Evolutionary conservation across 2,888 invertebrate genomes (phyloP).

Genomic region (Heliconius ethilla): DNA sequence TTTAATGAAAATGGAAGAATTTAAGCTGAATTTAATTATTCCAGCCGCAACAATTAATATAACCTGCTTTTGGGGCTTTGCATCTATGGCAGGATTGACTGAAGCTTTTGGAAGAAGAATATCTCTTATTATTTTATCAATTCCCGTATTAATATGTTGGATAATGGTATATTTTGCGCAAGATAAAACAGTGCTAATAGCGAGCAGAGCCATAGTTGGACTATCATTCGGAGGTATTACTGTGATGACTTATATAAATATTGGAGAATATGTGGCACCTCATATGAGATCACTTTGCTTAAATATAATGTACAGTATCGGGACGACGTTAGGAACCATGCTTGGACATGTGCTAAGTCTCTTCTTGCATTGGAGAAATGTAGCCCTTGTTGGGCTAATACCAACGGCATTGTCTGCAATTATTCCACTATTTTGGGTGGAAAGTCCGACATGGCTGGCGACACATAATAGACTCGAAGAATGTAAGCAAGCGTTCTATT

Average conservation of each 20-base stretch:
- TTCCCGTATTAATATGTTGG: conserved; percentile 39
- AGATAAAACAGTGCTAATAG: conserved; percentile 31
- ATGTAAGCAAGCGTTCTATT: conserved; percentile 36
- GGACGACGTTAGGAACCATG: conserved; percentile 29
- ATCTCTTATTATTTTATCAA: conserved; percentile 32
- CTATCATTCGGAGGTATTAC: conserved; percentile 38
- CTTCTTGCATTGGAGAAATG: conserved; percentile 41
- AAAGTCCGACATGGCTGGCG: conserved; percentile 45
- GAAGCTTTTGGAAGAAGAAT: conserved; percentile 40
- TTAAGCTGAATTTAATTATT: conserved; percentile 22
- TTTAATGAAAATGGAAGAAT: background rate
- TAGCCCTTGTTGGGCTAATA: conserved; percentile 40
- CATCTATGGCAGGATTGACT: conserved; percentile 30
- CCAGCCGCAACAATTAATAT: conserved; percentile 43
- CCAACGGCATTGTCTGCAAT: conserved; percentile 36
- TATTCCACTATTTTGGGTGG: conserved; percentile 42
- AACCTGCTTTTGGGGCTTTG: conserved; percentile 39
- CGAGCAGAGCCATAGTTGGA: conserved; percentile 40
- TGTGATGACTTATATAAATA: conserved; percentile 29
- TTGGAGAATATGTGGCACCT: conserved; percentile 41
- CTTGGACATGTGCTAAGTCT: conserved; percentile 40
- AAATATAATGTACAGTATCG: conserved; percentile 35
- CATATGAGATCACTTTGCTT: conserved; percentile 37
- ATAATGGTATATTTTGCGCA: conserved; percentile 42
- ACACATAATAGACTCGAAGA: conserved; percentile 40